These are phyloP conservation scores for Hypolimnas misippus DNA, from an alignment of 2,888 invertebrate species.

Conservation along the genomic window DNA sequence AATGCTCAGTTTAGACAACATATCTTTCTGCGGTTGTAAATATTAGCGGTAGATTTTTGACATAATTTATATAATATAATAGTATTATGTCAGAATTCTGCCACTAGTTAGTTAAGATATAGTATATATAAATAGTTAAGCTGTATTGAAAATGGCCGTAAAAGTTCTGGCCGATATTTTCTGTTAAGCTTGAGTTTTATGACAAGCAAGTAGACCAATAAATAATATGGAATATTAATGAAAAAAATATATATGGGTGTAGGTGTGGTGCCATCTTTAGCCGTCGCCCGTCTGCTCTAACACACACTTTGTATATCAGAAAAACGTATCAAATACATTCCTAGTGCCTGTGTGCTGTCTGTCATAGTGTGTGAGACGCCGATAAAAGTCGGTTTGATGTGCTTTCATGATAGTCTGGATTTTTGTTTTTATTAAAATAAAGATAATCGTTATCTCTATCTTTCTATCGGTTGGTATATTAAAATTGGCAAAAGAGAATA, in stretches of 20 bases:
- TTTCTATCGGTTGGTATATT: slow-evolving; percentile 7
- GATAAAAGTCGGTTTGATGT: slow-evolving; percentile 31
- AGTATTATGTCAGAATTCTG: too few species aligned
- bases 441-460: slow-evolving; percentile 3
- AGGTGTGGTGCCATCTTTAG: slow-evolving; percentile 16
- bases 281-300: slow-evolving; percentile 17
- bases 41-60: too few species aligned
- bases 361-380: slow-evolving; percentile 32
- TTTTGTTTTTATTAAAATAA: slow-evolving; percentile 26
- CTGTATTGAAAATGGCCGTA: too few species aligned
- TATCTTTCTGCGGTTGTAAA: too few species aligned
- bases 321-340: slow-evolving; percentile 29
- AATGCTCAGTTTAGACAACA: too few species aligned
- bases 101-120: too few species aligned
- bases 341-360: slow-evolving; percentile 25
- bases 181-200: too few species aligned
- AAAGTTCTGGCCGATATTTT: too few species aligned
- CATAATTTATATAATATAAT: too few species aligned
- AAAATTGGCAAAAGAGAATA: not conserved
- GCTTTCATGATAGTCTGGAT: slow-evolving; percentile 29
- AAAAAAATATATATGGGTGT: not conserved
- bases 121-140: too few species aligned
- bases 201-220: too few species aligned
- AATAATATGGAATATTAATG: not conserved
- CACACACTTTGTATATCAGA: slow-evolving; percentile 30